Conservation (phyloP, 2,113 vertebrate species). For the Nerophis lumbriciformis region DNA sequence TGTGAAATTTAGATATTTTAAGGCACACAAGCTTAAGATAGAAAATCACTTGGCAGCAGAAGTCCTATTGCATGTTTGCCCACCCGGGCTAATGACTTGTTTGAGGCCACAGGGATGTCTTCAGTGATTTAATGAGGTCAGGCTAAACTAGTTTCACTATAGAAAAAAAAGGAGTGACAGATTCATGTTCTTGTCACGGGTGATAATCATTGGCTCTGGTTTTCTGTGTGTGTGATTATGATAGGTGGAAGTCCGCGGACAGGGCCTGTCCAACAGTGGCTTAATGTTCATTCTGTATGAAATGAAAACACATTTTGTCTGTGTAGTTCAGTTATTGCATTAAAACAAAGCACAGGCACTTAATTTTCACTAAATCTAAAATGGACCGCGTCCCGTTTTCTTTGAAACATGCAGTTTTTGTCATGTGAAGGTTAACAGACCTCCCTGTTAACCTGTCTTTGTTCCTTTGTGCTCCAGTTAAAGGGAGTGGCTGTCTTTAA, state of each 20-base stretch:
- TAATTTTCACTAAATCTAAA: not conserved
- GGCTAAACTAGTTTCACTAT: conserved; percentile 54
- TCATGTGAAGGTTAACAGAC: not conserved
- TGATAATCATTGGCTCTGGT: conserved; percentile 35
- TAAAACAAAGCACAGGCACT: not conserved
- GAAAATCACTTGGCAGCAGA: conserved; percentile 2
- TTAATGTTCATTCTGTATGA: not conserved
- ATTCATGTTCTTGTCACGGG: conserved; percentile 31
- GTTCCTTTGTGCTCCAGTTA: conserved; percentile 45
- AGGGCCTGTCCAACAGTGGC: not conserved
- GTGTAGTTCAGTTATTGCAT: not conserved
- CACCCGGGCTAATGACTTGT: conserved; percentile 31
- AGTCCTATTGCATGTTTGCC: conserved; percentile 26
- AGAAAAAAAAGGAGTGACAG: conserved; percentile 28
- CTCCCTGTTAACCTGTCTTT: conserved; percentile 8
- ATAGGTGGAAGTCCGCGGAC: conserved; percentile 1
- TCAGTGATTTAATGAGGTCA: conserved; percentile 61
- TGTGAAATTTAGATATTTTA: not conserved
- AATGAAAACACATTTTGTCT: not conserved
- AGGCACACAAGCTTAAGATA: not conserved
- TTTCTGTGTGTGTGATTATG: conserved; percentile 11
- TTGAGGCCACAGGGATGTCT: conserved; percentile 47
- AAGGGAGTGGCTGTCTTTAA: conserved; percentile 48
- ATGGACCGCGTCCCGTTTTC: not conserved
- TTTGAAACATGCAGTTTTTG: not conserved